These are phyloP conservation scores for Invenusta paracnida DNA, from an alignment of 2,888 invertebrate genomes.

Conservation along the genomic window DNA sequence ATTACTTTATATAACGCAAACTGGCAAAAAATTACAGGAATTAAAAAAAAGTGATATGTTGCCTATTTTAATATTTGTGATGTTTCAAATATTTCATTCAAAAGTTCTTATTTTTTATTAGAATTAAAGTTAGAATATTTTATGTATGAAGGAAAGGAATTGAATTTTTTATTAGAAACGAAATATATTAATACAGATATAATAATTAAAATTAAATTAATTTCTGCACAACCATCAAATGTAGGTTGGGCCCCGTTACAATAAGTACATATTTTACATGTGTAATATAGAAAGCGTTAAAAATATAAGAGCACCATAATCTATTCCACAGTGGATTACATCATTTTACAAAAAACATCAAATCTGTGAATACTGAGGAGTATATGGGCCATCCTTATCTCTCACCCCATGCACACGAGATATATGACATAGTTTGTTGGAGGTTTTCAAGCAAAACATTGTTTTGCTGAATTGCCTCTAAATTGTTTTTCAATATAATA, in stretches of 20 bases:
- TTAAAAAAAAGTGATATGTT: neutral
- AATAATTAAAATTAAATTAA: neutral
- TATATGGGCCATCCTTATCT: neutral
- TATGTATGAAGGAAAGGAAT: neutral
- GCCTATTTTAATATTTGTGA: neutral
- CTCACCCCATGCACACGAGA: neutral
- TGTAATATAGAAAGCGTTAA: neutral
- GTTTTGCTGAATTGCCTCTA: neutral
- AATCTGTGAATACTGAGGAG: too few relatives aligned
- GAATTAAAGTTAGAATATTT: neutral
- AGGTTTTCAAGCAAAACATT: neutral
- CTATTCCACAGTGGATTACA: neutral
- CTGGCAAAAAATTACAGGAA: neutral
- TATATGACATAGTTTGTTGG: neutral
- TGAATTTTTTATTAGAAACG: neutral
- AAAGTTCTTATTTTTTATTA: neutral
- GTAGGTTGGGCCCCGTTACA: neutral
- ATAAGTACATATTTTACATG: neutral
- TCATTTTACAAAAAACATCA: too few relatives aligned
- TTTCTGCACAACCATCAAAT: neutral
- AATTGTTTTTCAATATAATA: neutral
- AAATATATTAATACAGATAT: neutral
- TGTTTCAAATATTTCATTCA: neutral
- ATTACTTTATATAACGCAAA: neutral
- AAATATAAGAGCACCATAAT: neutral